Evolutionary conservation across 1,140 invertebrate genomes (phyloP), one percentile per base, ranked within the genome.

Genomic region (Lordiphosa clarofinis): DNA sequence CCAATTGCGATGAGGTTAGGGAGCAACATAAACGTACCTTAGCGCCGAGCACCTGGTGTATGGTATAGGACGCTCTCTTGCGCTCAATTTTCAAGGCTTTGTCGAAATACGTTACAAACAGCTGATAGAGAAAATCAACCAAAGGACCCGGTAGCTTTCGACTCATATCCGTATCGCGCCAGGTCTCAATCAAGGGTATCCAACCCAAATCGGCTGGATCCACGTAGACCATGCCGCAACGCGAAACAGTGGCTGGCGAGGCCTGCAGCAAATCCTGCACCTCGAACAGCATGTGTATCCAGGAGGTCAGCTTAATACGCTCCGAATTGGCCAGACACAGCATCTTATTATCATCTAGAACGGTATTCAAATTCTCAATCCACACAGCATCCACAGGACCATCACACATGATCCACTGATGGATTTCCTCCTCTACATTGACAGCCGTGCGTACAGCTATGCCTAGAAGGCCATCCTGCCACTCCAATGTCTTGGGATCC

Each of bases 361-460:
- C 95, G 0, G 96, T 97, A 88, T 98, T 98, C 92, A 98, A 94
- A 89, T 97, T 98, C 89, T 98, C 96, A 44, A 98, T 97, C 97
- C 97, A 98, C 2, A 97, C 93, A 5, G 96, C 96, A 89, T 98
- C 97, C 0, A 98, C 96, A 0, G 96, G 96, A 0, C 97, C 97
- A 84, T 98, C 96, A 88, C 94, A 95, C 44, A 96, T 92, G 38
- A 95, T 91, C 94, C 94, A 96, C 75, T 98, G 94, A 84, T 95
- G 94, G 50, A 94, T 92, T 62, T 92, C 92, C 43, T 92, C 87
- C 56, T 88, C 86, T 1, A 94, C 93, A 66, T 92, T 90, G 13
- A 94, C 94, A 10, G 94, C 93, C 4, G 90, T 92, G 52, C 94
- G 90, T 24, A 95, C 92, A 56, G 93, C 93, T 8, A 93, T 90